These are phyloP conservation scores for Sylvilagus floridanus DNA, from an alignment of 2,797 vertebrate species.

Conservation along the genomic window DNA sequence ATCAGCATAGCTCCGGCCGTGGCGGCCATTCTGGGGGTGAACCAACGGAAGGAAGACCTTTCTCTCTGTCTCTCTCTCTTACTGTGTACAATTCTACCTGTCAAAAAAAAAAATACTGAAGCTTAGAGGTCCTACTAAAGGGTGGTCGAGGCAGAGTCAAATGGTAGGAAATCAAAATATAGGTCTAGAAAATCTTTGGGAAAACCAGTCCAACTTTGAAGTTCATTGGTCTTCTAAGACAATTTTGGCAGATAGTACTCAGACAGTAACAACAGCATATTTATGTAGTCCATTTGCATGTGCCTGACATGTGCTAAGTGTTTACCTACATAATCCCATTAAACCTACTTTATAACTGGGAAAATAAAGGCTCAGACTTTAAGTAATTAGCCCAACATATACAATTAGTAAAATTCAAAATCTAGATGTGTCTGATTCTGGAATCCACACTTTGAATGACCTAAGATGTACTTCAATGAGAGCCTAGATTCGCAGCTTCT, in stretches of 20 bases:
- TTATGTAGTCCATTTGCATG: background rate
- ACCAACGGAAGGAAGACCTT: no score
- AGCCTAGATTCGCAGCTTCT: background rate
- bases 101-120: background rate
- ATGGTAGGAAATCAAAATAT: background rate
- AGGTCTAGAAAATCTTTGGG: background rate
- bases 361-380: constrained; percentile 11
- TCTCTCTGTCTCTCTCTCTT: no score
- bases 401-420: constrained; percentile 26
- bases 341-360: background rate
- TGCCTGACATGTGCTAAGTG: background rate
- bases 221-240: background rate
- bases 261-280: background rate
- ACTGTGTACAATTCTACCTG: no score
- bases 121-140: background rate
- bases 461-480: background rate
- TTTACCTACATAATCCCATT: background rate
- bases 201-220: background rate
- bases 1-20: no score
- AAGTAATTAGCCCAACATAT: background rate
- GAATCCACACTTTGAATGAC: background rate
- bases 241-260: background rate
- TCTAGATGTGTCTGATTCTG: constrained; percentile 2
- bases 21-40: no score
- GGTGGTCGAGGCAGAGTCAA: background rate